These are phyloP conservation scores for Tyrophagus putrescentiae DNA, from an alignment of 1,140 invertebrate genomes.

Conservation along the genomic window DNA sequence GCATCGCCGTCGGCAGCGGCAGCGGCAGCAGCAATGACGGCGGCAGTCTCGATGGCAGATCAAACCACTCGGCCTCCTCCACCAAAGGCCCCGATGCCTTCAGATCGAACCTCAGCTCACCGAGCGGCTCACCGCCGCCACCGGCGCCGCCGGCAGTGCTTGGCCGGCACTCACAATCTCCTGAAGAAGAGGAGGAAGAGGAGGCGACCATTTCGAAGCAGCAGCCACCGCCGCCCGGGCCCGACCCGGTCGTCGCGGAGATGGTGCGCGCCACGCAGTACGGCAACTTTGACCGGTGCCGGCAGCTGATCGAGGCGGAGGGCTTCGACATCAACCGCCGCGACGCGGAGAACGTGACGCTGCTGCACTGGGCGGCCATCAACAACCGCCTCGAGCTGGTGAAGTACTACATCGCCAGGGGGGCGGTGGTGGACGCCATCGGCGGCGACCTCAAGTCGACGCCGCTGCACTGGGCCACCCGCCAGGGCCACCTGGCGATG, in stretches of 20 bases:
- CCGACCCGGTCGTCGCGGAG: conserved; percentile 36
- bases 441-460: conserved; percentile 90
- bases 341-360: conserved; percentile 75
- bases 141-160: too few relatives aligned
- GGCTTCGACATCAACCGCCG: conserved; percentile 69
- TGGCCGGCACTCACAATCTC: too few relatives aligned
- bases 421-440: conserved; percentile 76
- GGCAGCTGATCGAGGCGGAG: conserved; percentile 68
- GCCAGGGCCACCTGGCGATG: conserved; percentile 82
- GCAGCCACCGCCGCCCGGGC: not conserved
- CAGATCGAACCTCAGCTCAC: too few relatives aligned
- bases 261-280: conserved; percentile 87
- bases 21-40: too few relatives aligned
- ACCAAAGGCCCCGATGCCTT: too few relatives aligned
- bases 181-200: too few relatives aligned
- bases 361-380: conserved; percentile 98
- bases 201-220: too few relatives aligned
- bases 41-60: too few relatives aligned
- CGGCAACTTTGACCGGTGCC: conserved; percentile 64
- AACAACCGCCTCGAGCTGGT: conserved; percentile 90
- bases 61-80: too few relatives aligned
- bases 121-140: too few relatives aligned
- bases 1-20: too few relatives aligned
- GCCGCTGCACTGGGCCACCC: conserved; percentile 91
- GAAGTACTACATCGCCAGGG: conserved; percentile 67